These are phyloP conservation scores for Tachycineta bicolor DNA, from an alignment of 2,113 vertebrate species.

Conservation along the genomic window DNA sequence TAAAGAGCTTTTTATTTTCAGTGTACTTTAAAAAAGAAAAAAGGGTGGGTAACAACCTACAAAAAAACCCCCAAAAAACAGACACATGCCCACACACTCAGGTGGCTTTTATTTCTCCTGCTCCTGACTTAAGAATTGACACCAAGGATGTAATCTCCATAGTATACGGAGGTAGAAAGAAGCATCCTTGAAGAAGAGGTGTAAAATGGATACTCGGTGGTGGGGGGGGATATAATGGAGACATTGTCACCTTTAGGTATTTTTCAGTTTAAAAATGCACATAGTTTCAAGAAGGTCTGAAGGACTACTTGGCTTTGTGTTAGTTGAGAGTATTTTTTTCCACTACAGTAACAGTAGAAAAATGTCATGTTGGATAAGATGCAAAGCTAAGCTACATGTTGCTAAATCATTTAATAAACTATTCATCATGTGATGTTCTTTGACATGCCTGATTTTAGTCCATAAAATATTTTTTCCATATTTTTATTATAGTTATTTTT, in stretches of 20 bases:
- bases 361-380: neutral
- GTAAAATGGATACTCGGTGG: neutral
- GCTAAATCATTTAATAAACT: neutral
- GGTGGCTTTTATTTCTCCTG: neutral
- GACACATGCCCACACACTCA: accelerated
- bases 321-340: neutral
- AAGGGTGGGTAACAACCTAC: neutral
- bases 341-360: neutral
- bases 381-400: neutral
- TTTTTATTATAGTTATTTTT: neutral
- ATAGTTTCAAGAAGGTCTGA: neutral
- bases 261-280: neutral
- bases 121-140: neutral
- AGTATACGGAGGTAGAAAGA: neutral
- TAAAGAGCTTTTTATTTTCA: neutral
- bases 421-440: neutral
- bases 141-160: neutral
- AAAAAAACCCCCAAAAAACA: neutral
- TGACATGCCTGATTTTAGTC: neutral
- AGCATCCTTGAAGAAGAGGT: neutral
- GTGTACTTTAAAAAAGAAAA: neutral
- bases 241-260: neutral
- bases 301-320: neutral
- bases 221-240: neutral
- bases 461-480: neutral